Conservation (phyloP, 2,888 invertebrate species). For the Amorpha juglandis region DNA sequence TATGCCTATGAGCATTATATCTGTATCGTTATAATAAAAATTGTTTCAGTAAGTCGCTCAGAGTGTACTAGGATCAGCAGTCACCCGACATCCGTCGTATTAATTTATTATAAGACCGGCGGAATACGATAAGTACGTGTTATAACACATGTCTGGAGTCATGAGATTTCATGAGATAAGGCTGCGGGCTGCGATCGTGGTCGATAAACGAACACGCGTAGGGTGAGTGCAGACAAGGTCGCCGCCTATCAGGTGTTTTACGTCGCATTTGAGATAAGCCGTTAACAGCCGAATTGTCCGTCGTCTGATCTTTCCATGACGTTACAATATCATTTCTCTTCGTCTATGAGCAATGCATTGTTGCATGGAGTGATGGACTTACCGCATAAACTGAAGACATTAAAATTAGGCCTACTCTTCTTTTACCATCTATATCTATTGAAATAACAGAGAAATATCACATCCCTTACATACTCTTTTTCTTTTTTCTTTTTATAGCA, state of each 20-base stretch:
- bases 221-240: constrained; percentile 57
- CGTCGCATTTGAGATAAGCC: constrained; percentile 36
- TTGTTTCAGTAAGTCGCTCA: neutral
- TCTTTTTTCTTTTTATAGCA: too few relatives aligned
- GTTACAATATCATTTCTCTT: constrained; percentile 14
- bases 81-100: neutral
- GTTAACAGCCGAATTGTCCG: constrained; percentile 30
- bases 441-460: too few relatives aligned
- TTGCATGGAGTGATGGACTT: too few relatives aligned
- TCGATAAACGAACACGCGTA: constrained; percentile 58
- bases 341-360: neutral
- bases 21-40: neutral
- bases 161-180: constrained; percentile 70
- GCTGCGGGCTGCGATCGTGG: constrained; percentile 46
- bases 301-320: constrained; percentile 33
- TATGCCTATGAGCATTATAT: neutral
- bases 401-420: too few relatives aligned
- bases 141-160: constrained; percentile 55
- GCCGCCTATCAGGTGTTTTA: constrained; percentile 39
- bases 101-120: constrained; percentile 21
- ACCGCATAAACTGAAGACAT: too few relatives aligned
- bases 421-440: too few relatives aligned
- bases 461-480: too few relatives aligned
- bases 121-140: constrained; percentile 30
- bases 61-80: neutral